These are phyloP conservation scores for Galaxea fascicularis DNA, from an alignment of 92 coral and sea anemone species.

Conservation along the genomic window DNA sequence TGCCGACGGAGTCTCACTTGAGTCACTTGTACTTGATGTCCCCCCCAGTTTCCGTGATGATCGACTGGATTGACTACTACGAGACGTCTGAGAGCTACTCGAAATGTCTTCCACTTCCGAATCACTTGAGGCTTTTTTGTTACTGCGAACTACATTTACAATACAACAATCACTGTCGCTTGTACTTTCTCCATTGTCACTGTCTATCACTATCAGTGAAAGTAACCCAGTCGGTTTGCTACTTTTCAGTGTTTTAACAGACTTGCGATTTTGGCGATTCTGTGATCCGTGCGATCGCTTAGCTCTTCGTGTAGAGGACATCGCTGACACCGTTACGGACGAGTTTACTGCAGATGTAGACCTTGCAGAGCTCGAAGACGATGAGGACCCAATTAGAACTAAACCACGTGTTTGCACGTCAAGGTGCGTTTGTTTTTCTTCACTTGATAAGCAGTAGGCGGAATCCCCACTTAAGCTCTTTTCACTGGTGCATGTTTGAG, in stretches of 20 bases:
- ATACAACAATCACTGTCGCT: slow-evolving; percentile 27
- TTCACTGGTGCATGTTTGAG: background rate
- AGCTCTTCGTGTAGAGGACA: background rate
- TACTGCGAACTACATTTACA: background rate
- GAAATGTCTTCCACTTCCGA: slow-evolving; percentile 8
- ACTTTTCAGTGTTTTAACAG: background rate
- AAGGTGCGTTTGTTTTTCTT: slow-evolving; percentile 3
- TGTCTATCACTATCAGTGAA: background rate
- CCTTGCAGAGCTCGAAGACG: background rate
- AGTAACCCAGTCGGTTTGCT: background rate
- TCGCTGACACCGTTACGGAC: background rate
- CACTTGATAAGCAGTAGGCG: background rate
- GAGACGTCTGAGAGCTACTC: background rate
- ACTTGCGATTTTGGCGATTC: background rate
- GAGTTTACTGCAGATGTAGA: too few species aligned
- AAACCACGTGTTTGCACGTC: background rate
- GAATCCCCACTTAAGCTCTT: background rate
- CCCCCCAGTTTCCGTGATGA: background rate
- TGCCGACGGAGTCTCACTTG: background rate
- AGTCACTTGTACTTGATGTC: background rate
- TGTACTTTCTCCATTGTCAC: slow-evolving; percentile 10
- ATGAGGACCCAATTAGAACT: slow-evolving; percentile 14
- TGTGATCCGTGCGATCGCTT: background rate
- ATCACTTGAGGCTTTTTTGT: background rate
- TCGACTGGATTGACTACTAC: background rate